Evolutionary conservation across 2,797 vertebrate genomes (phyloP).

Genomic region (Dendrocincla fuliginosa): DNA sequence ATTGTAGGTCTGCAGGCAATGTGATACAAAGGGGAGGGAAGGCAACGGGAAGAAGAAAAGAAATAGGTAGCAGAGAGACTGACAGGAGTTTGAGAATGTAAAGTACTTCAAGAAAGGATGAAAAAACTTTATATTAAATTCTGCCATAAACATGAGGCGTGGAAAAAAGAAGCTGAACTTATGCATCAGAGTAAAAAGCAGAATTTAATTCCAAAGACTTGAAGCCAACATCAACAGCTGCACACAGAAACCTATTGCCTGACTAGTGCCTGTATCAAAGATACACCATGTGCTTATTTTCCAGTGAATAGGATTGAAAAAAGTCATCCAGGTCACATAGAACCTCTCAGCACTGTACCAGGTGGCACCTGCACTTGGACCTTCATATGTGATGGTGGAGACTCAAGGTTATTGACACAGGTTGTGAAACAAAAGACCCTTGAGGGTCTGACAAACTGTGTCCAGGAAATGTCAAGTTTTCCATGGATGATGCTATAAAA

Average conservation of each 20-base stretch:
- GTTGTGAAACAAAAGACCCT: not conserved
- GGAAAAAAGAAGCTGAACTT: not conserved
- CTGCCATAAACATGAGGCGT: not conserved
- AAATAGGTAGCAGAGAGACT: not conserved
- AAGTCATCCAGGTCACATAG: not conserved
- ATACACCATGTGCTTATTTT: not conserved
- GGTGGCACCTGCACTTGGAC: not conserved
- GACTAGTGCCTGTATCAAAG: not conserved
- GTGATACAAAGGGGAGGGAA: not conserved
- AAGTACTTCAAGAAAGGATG: not conserved
- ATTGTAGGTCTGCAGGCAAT: not conserved
- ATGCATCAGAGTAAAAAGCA: not conserved
- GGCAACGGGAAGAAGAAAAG: not conserved
- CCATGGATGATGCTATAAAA: not conserved
- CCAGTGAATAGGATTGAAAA: not conserved
- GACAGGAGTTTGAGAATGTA: not conserved
- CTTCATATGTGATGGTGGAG: not conserved
- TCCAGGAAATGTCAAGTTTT: not conserved
- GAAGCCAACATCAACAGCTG: not conserved
- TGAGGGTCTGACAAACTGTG: not conserved
- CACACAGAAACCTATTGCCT: not conserved
- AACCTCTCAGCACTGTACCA: not conserved
- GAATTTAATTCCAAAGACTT: not conserved
- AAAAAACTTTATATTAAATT: not conserved
- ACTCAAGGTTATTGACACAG: not conserved